Evolutionary conservation across 2,113 vertebrate species (phyloP), one percentile per base, ranked within the genome.

Genomic region (Maccullochella peelii): DNA sequence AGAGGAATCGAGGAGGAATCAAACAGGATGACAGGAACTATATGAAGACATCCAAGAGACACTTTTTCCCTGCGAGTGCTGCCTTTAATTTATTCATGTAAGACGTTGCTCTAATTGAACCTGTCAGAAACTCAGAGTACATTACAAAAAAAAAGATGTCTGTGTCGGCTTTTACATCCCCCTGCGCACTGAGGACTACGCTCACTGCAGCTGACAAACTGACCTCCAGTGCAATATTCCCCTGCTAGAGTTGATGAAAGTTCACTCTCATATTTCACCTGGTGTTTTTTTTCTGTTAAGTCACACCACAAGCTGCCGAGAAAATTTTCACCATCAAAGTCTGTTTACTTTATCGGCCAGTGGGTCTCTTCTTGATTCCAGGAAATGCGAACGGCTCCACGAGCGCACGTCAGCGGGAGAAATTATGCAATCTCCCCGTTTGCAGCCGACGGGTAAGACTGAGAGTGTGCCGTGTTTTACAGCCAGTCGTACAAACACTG

Each of bases 351-450:
- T 73, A 73, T 38, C 14, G 38, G n/a, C 36, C n/a, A 18, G 57
- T 11, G 8, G 49, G 11, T 57, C 61, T 57, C 58, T 40, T 81
- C 63, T 73, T 59, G n/a, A 83, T 67, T 80, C 27, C 58, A 62
- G 65, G 66, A 79, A 71, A 88, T 63, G 54, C 62, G 86, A 82
- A 76, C 20, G 0, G 75, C 69, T 47, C 27, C 44, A 0, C 2
- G 6, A 63, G 38, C 66, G 5, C 11, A 62, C 4, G 10, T 78
- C 75, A 42, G 0, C 0, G 0, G 42, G 74, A 73, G 40, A 86
- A 88, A 91, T 78, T 72, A 87, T 15, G 73, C 79, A 88, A 91
- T 90, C 74, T 69, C 23, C 38, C 0, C 1, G 5, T 65, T 63
- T 72, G 23, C 30, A 16, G 55, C 73, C 21, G 70, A 74, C 65